A percentile compares a stretch with the other conserved stretches of the same genome.
These are phyloP conservation scores for Lasioglossum pauxillum DNA, from an alignment of 2,888 invertebrate genomes.

Conservation along the genomic window DNA sequence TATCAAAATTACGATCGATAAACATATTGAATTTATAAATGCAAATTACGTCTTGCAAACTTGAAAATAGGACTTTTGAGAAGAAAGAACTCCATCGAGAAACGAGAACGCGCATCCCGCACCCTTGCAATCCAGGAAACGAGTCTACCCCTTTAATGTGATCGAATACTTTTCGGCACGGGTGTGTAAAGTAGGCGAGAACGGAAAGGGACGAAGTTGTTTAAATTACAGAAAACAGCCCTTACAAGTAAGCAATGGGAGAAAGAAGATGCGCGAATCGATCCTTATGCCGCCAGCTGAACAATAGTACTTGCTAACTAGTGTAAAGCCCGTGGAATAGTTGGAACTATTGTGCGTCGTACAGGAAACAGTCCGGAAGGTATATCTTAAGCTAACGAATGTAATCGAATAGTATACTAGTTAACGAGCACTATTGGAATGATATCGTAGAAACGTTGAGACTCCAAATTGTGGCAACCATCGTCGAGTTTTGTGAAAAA, in stretches of 20 bases:
- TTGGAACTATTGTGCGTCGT: slow-evolving; percentile 46
- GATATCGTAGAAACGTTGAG: slow-evolving; percentile 23
- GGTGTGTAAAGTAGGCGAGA: background rate
- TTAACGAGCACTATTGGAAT: slow-evolving; percentile 41
- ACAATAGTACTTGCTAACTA: slow-evolving; percentile 38
- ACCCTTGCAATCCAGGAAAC: no score
- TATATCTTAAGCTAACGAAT: slow-evolving; percentile 22
- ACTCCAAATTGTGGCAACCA: slow-evolving; percentile 17
- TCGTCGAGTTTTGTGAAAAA: slow-evolving; percentile 24
- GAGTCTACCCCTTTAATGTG: no score
- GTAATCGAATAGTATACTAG: slow-evolving; percentile 25
- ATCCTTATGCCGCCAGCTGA: slow-evolving; percentile 13
- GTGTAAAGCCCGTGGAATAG: slow-evolving; percentile 30
- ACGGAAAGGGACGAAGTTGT: background rate
- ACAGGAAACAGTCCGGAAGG: slow-evolving; percentile 27
- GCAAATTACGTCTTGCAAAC: no score
- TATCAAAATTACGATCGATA: no score
- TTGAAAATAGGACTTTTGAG: no score
- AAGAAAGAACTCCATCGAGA: no score
- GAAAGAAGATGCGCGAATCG: background rate
- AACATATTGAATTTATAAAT: no score
- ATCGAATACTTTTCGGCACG: background rate
- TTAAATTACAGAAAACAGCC: background rate
- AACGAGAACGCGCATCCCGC: no score
- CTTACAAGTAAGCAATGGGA: background rate